phyloP scores from a whole-genome alignment of 2,113 vertebrate species.

The Lethenteron reissneri region DNA sequence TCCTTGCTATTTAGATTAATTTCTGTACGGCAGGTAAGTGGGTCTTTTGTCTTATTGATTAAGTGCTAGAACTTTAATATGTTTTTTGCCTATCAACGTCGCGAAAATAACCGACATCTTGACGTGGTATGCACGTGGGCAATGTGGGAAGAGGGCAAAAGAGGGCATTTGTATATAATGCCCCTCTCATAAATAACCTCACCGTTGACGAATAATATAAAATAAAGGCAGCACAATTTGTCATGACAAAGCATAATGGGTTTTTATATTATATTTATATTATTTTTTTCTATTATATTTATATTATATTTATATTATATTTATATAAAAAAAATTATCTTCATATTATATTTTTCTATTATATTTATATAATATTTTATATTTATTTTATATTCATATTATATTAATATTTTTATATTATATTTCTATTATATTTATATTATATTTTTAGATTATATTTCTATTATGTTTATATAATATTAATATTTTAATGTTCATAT shows the following conservation, averaged over 20 bases:
- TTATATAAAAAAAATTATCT: not conserved
- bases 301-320: not conserved
- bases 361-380: not conserved
- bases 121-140: too few species aligned
- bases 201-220: too few species aligned
- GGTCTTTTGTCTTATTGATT: too few species aligned
- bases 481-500: not conserved
- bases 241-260: not conserved
- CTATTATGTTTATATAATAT: not conserved
- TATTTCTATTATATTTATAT: not conserved
- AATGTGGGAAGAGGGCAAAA: too few species aligned
- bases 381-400: not conserved
- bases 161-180: too few species aligned
- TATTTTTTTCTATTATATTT: not conserved
- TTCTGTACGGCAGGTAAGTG: too few species aligned
- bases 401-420: not conserved
- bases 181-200: too few species aligned
- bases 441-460: not conserved
- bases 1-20: too few species aligned
- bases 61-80: too few species aligned
- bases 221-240: too few species aligned
- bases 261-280: not conserved
- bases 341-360: not conserved
- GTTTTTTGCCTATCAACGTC: too few species aligned
- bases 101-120: too few species aligned